These are phyloP conservation scores for Solenodon paradoxus DNA, from an alignment of 2,113 vertebrate genomes.

Conservation along the genomic window DNA sequence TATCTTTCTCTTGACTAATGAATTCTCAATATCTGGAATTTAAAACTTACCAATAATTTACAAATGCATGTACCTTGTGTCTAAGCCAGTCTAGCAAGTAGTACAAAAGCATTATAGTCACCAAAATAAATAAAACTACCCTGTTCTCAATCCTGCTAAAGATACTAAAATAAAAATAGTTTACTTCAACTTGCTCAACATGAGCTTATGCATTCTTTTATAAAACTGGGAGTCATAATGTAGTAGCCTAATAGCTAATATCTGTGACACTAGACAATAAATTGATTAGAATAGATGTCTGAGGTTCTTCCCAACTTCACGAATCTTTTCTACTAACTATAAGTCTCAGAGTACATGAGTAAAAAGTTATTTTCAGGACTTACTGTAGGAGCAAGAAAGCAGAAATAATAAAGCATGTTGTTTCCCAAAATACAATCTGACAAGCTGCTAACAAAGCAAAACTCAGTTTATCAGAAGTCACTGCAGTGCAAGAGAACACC, in stretches of 20 bases:
- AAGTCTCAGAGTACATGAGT: not conserved
- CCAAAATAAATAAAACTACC: not conserved
- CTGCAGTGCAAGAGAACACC: not conserved
- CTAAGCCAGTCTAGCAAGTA: not conserved
- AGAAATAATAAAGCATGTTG: not conserved
- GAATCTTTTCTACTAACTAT: not conserved
- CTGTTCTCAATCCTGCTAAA: not conserved
- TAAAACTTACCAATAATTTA: constrained; percentile 1
- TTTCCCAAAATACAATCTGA: not conserved
- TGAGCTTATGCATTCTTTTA: not conserved
- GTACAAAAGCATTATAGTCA: not conserved
- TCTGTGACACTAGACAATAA: not conserved
- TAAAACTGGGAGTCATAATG: not conserved
- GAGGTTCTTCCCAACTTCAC: not conserved
- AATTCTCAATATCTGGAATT: not conserved
- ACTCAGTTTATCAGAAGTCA: not conserved
- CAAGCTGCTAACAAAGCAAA: constrained; percentile 7
- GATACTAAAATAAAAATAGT: constrained; percentile 1
- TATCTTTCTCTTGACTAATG: not conserved
- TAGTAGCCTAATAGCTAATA: not conserved
- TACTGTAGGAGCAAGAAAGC: not conserved
- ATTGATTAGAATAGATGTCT: not conserved
- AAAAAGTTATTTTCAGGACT: not conserved
- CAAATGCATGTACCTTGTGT: not conserved
- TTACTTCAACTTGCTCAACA: not conserved